Evolutionary conservation across 2,113 vertebrate species (phyloP), one percentile per base, ranked within the genome.

Genomic region (Raphicerus campestris): DNA sequence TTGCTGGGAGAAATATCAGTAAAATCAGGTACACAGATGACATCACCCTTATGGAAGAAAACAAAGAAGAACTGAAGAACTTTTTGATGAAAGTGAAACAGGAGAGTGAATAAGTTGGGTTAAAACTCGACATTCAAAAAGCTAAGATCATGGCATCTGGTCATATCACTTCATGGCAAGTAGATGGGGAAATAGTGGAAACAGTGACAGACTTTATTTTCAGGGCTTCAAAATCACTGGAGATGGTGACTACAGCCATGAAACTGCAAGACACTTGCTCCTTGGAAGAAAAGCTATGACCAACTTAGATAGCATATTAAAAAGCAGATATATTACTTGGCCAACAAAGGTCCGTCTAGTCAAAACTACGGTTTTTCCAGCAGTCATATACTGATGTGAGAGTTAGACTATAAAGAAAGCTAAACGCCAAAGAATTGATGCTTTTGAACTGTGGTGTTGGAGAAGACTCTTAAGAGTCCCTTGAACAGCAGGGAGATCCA

Each of bases 151-250:
- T 39, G 19, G n/a, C n/a, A 70, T 70, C 63, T 6, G 19, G n/a
- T 70, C 66, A 70, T 10, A 39, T 70, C 66, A 39, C 66, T 70
- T 70, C 19, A 70, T 70, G n/a, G 66, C 66, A 70, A 39, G 20
- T 39, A 22, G n/a, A 39, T 70, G 19, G 10, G n/a, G n/a, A 70
- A 70, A 70, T 15, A 32, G 30, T 63, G 30, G 15, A 63, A 63
- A n/a, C n/a, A 70, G 66, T 70, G 19, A 39, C n/a, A 70, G 19
- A 70, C 66, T 70, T 70, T 70, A 39, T 70, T 70, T 70, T 39
- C 0, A 0, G 10, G 66, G 66, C 66, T 70, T 35, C 66, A 39
- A 39, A 70, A 70, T 39, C n/a, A 70, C 66, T 39, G n/a, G 2
- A 39, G 66, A 70, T 22, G 10, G 19, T 39, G 66, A 22, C 10